These are phyloP conservation scores for Tychaedon coryphoeus DNA, from an alignment of 2,113 vertebrate genomes.

Conservation along the genomic window DNA sequence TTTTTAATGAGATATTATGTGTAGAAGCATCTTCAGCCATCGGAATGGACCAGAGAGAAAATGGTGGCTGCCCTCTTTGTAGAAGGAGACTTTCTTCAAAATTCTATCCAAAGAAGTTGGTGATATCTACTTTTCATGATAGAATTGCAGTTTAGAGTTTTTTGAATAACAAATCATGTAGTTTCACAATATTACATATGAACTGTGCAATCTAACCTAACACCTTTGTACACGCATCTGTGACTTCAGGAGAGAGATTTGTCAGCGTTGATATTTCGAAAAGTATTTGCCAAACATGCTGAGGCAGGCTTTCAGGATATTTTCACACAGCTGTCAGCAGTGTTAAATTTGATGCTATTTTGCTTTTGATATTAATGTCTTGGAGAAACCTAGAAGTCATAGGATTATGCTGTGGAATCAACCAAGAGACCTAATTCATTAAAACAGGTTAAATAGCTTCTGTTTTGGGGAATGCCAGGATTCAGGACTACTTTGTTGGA, in stretches of 20 bases:
- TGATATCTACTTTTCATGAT: background rate
- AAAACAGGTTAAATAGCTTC: background rate
- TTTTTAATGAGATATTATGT: background rate
- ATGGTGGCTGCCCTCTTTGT: background rate
- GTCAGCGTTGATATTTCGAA: background rate
- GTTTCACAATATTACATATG: background rate
- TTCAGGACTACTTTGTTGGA: background rate
- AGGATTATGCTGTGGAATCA: background rate
- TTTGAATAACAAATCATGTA: background rate
- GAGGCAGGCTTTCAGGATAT: background rate
- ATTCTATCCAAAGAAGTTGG: background rate
- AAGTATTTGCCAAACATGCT: background rate
- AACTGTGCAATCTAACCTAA: background rate
- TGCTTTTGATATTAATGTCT: background rate
- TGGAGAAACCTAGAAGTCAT: background rate
- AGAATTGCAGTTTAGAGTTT: background rate
- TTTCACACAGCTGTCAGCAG: background rate
- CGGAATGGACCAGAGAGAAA: background rate
- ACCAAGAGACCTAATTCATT: background rate
- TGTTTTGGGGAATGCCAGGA: background rate
- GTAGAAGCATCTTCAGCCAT: background rate
- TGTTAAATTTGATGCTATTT: background rate
- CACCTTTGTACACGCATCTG: background rate
- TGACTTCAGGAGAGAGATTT: background rate
- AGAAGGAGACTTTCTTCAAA: background rate